Base-by-base conservation (phyloP, 2,113 vertebrate genomes). In the Eonycteris spelaea region DNA sequence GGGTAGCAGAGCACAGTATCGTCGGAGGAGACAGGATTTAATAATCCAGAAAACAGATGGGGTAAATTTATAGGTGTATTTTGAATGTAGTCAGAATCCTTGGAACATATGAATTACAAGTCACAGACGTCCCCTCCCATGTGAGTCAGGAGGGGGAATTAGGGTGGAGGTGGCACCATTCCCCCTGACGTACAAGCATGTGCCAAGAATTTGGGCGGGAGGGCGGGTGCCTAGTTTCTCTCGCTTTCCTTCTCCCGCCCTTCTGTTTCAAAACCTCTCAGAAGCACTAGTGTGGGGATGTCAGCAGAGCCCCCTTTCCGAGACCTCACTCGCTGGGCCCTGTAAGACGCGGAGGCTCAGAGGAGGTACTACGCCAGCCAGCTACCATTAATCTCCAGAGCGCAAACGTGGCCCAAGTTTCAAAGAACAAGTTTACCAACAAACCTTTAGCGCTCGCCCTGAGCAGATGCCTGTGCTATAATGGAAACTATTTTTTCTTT, bases 11-110 rank as follows among this genome's bases (percentile, higher is more conserved):
- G 73, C 3, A 28, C 26, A 18, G 15, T 22, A 70, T 1, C 9
- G 70, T 57, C 59, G 73, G 61, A 73, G 57, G 78, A 67, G 90
- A 33, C 6, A 51, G 74, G 14, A 70, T 28, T 67, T 30, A 33
- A 38, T 30, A 57, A 88, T n/a, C 71, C n/a, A 24, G 59, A 73
- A 90, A 96, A 38, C 75, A 96, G 90, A 89, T 22, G 79, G 55
- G 57, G 35, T 38, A 26, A 26, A 51, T 8, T 53, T n/a, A 2
- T 28, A 30, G 6, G 33, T 59, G 48, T 51, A 53, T 6, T 86
- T 83, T 43, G 53, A 53, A 38, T 89, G 78, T 7, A 45, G 22
- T 57, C 45, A 73, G 61, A 68, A 38, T 48, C 48, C 4, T 6
- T 2, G 51, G 48, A 18, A 6, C 24, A 84, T 40, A 68, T 87